Conservation (phyloP, 2,888 invertebrate species). For the Hartigia nigra region DNA sequence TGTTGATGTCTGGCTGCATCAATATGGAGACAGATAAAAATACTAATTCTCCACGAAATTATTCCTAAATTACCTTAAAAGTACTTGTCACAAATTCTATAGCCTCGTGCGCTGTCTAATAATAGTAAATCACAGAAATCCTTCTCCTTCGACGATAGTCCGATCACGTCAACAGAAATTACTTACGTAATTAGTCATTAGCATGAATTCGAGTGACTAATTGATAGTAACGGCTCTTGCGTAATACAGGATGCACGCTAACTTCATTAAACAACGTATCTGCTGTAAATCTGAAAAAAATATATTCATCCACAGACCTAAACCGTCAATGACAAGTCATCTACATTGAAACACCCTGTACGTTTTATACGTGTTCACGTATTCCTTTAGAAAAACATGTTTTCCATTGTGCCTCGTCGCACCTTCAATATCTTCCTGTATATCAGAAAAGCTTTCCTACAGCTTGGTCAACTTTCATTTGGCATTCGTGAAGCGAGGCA, state of each 20-base stretch:
- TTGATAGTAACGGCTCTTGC: slow-evolving; percentile 21
- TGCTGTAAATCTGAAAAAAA: background rate
- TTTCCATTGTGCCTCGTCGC: background rate
- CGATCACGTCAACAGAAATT: slow-evolving; percentile 44
- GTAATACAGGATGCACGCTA: slow-evolving; percentile 42
- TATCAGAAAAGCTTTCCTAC: background rate
- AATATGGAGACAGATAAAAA: background rate
- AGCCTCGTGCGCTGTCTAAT: background rate
- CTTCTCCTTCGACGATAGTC: slow-evolving; percentile 16
- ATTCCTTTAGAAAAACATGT: background rate
- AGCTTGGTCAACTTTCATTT: background rate
- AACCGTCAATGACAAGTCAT: background rate
- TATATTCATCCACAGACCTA: background rate
- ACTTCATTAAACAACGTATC: slow-evolving; percentile 34
- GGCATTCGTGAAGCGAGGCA: background rate
- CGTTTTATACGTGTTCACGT: background rate
- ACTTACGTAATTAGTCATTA: slow-evolving; percentile 45
- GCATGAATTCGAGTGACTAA: slow-evolving; percentile 37
- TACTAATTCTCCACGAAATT: background rate
- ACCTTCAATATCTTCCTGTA: background rate
- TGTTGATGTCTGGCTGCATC: background rate
- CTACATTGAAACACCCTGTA: background rate
- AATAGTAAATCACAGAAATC: slow-evolving; percentile 2
- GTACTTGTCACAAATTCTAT: background rate
- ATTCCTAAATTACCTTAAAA: background rate